These are phyloP conservation scores for Tupaia tana DNA, from an alignment of 2,113 vertebrate species.

Conservation along the genomic window DNA sequence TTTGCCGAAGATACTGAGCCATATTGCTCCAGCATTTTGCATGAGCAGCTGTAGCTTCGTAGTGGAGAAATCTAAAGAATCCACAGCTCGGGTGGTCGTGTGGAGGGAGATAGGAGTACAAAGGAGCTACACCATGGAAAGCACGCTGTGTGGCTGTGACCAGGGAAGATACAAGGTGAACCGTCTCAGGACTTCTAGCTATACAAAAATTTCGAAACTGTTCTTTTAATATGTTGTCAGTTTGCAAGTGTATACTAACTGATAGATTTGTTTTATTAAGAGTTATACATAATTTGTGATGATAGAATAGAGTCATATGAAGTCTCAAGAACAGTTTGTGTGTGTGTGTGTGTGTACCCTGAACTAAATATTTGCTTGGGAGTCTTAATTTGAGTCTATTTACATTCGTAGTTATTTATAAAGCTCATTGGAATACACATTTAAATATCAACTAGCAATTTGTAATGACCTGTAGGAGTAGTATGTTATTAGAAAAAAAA, in stretches of 20 bases:
- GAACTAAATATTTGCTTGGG: slow-evolving; percentile 26
- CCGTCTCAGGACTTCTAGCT: neutral
- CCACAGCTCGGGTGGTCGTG: slow-evolving; percentile 97
- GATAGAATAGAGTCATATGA: neutral
- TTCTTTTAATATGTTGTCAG: neutral
- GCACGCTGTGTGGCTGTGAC: slow-evolving; percentile 97
- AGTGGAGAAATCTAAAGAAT: slow-evolving; percentile 98
- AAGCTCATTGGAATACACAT: neutral
- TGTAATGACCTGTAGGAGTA: neutral
- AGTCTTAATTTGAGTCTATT: slow-evolving; percentile 3
- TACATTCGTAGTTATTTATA: slow-evolving; percentile 55
- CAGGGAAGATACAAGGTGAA: slow-evolving; percentile 98
- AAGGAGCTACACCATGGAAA: slow-evolving; percentile 99
- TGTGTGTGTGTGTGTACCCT: neutral
- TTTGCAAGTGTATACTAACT: neutral
- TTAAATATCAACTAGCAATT: slow-evolving; percentile 49
- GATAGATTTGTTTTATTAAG: neutral
- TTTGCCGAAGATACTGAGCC: slow-evolving; percentile 96
- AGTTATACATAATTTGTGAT: neutral
- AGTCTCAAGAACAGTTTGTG: neutral
- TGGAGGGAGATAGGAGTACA: slow-evolving; percentile 98
- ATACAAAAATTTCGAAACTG: neutral
- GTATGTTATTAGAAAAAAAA: neutral
- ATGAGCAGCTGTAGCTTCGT: slow-evolving; percentile 99
- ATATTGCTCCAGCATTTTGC: slow-evolving; percentile 96